Evolutionary conservation across 1,140 invertebrate genomes (phyloP).

Genomic region (Apis laboriosa): DNA sequence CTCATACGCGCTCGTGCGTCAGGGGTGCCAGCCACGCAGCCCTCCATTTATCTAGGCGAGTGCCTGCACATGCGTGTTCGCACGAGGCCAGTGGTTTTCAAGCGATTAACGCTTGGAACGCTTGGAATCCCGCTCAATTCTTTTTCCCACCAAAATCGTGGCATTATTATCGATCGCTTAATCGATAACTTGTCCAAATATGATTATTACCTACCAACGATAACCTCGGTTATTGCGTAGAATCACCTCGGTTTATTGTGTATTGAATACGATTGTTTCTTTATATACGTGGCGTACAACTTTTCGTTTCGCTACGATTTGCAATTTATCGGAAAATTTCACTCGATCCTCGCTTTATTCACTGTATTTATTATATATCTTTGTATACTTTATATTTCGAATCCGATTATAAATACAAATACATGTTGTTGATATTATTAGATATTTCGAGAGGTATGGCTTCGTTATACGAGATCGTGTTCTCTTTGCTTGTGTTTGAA

Average conservation of each 20-base stretch:
- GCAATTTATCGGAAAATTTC: no score
- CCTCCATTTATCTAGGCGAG: constrained; percentile 69
- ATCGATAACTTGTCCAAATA: not conserved
- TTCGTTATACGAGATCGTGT: no score
- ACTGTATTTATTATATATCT: no score
- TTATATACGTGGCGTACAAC: not conserved
- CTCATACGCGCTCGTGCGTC: constrained; percentile 64
- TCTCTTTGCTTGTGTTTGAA: no score
- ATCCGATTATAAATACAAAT: no score
- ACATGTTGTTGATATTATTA: no score
- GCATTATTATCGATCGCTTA: not conserved
- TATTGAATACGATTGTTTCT: constrained; percentile 27
- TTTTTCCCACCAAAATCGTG: not conserved
- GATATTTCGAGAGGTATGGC: no score
- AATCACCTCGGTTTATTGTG: constrained; percentile 6
- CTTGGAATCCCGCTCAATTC: not conserved
- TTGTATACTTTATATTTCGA: no score
- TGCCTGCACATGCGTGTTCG: constrained; percentile 71
- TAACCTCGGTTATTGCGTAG: no score
- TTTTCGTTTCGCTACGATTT: constrained; percentile 11
- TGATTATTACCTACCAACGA: no score
- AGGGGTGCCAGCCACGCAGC: constrained; percentile 73
- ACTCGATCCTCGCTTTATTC: no score
- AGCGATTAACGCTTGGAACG: constrained; percentile 30
- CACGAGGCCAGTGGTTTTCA: constrained; percentile 68